phyloP scores from a whole-genome alignment of 1,140 invertebrate species.

The Drosophila kepulauana region DNA sequence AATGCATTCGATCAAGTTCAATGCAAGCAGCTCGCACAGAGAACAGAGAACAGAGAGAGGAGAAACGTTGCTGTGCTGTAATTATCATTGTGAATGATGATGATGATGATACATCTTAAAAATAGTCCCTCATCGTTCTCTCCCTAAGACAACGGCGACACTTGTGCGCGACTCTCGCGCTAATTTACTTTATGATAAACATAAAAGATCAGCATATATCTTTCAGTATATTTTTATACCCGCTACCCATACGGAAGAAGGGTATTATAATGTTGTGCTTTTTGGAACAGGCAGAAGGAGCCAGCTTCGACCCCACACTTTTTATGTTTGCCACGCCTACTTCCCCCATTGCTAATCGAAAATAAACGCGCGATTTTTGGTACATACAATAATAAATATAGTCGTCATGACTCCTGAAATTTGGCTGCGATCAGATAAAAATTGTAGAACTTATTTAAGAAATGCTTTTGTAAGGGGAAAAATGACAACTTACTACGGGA shows the following conservation, averaged over 20 bases:
- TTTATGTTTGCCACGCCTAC: too few species aligned
- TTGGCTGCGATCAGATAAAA: too few species aligned
- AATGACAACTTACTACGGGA: too few species aligned
- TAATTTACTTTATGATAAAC: conserved; percentile 79
- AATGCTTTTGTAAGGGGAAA: too few species aligned
- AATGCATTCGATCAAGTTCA: conserved; percentile 64
- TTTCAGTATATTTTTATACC: conserved; percentile 4
- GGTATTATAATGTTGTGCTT: too few species aligned
- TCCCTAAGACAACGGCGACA: conserved; percentile 35
- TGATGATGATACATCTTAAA: conserved; percentile 42
- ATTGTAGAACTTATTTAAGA: too few species aligned
- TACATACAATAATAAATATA: too few species aligned
- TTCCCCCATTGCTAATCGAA: too few species aligned
- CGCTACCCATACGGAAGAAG: too few species aligned
- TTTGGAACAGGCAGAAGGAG: too few species aligned
- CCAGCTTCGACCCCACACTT: accelerated
- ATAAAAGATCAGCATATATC: conserved; percentile 70
- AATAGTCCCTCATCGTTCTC: conserved; percentile 33
- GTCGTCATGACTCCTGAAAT: too few species aligned
- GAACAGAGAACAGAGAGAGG: neutral
- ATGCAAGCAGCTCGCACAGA: conserved; percentile 35
- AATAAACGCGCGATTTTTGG: too few species aligned
- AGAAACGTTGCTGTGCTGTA: conserved; percentile 20
- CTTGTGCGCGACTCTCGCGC: conserved; percentile 61
- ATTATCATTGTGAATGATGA: conserved; percentile 35